Evolutionary conservation across 2,113 vertebrate genomes (phyloP).

Genomic region (Phoxinus phoxinus): DNA sequence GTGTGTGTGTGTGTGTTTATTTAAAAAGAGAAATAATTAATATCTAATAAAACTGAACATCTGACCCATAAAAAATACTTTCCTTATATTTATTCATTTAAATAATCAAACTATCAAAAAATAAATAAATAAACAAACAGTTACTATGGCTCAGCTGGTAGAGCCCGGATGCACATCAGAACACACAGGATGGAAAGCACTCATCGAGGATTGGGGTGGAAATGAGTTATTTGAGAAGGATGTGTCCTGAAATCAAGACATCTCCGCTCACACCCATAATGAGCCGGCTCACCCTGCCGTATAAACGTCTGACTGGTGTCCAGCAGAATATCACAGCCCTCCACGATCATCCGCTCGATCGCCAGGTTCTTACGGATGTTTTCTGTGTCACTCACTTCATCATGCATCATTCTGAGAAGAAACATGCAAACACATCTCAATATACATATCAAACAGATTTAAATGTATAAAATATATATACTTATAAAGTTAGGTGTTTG

Average conservation of each 20-base stretch:
- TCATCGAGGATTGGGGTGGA: neutral
- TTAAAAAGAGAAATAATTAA: too few relatives aligned
- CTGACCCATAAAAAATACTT: neutral
- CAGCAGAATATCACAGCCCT: slow-evolving; percentile 92
- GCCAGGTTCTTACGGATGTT: slow-evolving; percentile 98
- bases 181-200: neutral
- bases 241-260: neutral
- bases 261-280: neutral
- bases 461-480: neutral
- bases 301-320: slow-evolving; percentile 98
- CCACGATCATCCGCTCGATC: slow-evolving; percentile 96
- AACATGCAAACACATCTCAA: neutral
- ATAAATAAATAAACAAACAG: neutral
- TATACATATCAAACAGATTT: neutral
- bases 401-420: slow-evolving; percentile 90
- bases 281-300: slow-evolving; percentile 85
- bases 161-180: neutral
- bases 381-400: slow-evolving; percentile 97
- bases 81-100: neutral
- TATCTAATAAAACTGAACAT: neutral
- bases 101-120: neutral
- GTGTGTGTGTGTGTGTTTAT: too few relatives aligned
- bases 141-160: neutral
- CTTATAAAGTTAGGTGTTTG: neutral
- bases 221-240: neutral